Conservation (phyloP, 2,113 vertebrate genomes). For the Quiscalus mexicanus region DNA sequence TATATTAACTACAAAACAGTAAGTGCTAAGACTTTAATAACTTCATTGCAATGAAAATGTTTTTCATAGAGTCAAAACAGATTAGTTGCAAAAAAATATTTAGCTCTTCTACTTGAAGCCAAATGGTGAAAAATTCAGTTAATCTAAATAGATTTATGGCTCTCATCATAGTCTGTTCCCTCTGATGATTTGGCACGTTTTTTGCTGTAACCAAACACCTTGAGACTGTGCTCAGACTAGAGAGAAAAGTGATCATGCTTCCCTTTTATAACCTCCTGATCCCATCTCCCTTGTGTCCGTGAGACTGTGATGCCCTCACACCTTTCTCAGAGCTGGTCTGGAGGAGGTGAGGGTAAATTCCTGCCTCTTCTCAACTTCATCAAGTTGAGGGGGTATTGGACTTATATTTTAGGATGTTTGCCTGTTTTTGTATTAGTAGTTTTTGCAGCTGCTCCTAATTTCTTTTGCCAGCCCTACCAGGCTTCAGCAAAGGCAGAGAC, state of each 20-base stretch:
- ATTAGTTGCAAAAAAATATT: slow-evolving; percentile 67
- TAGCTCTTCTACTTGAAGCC: slow-evolving; percentile 23
- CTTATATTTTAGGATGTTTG: neutral
- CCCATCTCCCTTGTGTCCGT: neutral
- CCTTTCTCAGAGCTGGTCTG: neutral
- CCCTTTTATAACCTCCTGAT: neutral
- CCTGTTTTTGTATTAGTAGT: slow-evolving; percentile 23
- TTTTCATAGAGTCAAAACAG: slow-evolving; percentile 64
- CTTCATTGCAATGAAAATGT: slow-evolving; percentile 62
- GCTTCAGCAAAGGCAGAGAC: slow-evolving; percentile 35
- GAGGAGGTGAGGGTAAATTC: accelerated
- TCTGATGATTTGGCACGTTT: slow-evolving; percentile 21
- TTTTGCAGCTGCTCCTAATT: slow-evolving; percentile 66
- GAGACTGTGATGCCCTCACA: accelerated
- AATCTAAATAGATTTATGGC: slow-evolving; percentile 58
- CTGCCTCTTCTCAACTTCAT: neutral
- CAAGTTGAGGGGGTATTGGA: neutral
- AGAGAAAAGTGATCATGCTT: neutral
- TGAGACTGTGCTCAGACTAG: neutral
- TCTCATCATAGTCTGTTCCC: slow-evolving; percentile 11
- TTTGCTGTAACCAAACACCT: slow-evolving; percentile 30
- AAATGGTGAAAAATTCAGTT: slow-evolving; percentile 52
- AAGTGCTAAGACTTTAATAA: slow-evolving; percentile 73
- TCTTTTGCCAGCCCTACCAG: slow-evolving; percentile 32
- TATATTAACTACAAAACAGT: slow-evolving; percentile 55